Evolutionary conservation across 2,888 invertebrate genomes (phyloP), one percentile per base, ranked within the genome.

Genomic region (Leucoma salicis): DNA sequence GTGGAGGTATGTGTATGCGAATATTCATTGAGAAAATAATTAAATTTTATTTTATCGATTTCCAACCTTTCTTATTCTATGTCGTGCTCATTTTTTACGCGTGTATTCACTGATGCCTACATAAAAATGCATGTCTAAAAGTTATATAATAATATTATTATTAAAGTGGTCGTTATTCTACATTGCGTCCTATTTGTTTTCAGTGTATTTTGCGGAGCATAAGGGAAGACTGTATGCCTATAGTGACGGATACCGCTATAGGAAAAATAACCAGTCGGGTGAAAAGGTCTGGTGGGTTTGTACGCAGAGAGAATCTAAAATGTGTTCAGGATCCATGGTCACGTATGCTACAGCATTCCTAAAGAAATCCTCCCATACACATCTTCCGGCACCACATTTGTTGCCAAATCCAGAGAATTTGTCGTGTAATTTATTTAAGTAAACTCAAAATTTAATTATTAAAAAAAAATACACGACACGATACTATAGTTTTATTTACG

Each of bases 231-330:
- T 28, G 1, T 49, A 44, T 27, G 33, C 42, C 3, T 34, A 24
- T 14, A 46, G 31, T 1, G 51, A 49, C n/a, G 54, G 58, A 2
- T 52, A 57, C 16, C 34, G 36, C 2, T 57, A 57, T 29, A 48
- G 54, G 31, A 57, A 35, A 12, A 57, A 57, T n/a, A 45, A 32
- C 14, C 21, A 15, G 3, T 31, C 35, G 2, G 39, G 41, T 6
- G 25, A 16, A 3, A 61, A 55, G 46, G 31, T 41, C 0, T 63
- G 61, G 57, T 63, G 63, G 63, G 34, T 53, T 1, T 63, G 63
- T 24, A 46, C 36, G 5, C 41, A 44, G 3, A 46, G 57, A 31
- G 12, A 33, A 3, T 42, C 46, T 0, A 25, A 34, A 14, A 14
- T 21, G 12, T 57, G 56, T 13, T 39, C 49, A 2, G 49, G 46